Evolutionary conservation across 92 coral and sea anemone species (phyloP).

Genomic region (Galaxea fascicularis): DNA sequence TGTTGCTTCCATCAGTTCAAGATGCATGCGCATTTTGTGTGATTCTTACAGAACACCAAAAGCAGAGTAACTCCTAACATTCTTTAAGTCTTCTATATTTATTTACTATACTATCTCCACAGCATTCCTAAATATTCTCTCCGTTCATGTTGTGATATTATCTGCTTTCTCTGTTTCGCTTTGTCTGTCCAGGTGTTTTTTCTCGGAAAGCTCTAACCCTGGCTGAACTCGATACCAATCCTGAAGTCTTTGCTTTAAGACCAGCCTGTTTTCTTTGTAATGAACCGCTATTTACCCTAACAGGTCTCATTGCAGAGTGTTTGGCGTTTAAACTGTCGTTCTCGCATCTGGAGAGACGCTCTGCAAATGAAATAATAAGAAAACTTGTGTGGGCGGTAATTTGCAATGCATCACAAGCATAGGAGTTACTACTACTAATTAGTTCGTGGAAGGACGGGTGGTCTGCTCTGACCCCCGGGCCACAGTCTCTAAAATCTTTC

Average conservation of each 20-base stretch:
- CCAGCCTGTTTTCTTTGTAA: slow-evolving; percentile 34
- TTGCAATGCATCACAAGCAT: no score
- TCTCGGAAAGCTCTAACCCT: slow-evolving; percentile 38
- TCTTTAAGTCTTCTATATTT: not conserved
- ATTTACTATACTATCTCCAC: not conserved
- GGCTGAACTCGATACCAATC: slow-evolving; percentile 6
- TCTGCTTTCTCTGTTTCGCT: slow-evolving; percentile 47
- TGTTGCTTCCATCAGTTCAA: no score
- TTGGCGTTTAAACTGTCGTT: slow-evolving; percentile 59
- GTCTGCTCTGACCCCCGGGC: no score
- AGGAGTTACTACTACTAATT: no score
- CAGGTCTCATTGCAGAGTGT: slow-evolving; percentile 36
- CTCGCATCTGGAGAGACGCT: slow-evolving; percentile 77
- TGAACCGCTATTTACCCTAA: slow-evolving; percentile 28
- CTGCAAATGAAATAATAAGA: slow-evolving; percentile 18
- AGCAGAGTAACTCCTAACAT: not conserved
- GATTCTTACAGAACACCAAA: no score
- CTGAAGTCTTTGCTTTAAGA: slow-evolving; percentile 13
- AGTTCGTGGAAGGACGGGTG: no score
- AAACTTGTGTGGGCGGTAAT: not conserved
- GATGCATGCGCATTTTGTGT: no score
- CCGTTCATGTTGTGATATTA: slow-evolving; percentile 1
- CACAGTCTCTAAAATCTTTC: no score
- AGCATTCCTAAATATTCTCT: not conserved
- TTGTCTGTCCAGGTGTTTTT: slow-evolving; percentile 45